A percentile compares a stretch with the other conserved stretches of the same genome.
These are phyloP conservation scores for Felis catus DNA, from an alignment of 2,113 vertebrate species.

Conservation along the genomic window F.catus_Fca126_mat1.0 CM031416.1:133032001-133032500, in stretches of 20 bases:
- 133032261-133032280: constrained; percentile 55
- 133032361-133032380: constrained; percentile 78
- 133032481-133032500: constrained; percentile 76
- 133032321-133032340: constrained; percentile 70
- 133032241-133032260: constrained; percentile 67
- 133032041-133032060: background rate
- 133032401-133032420: constrained; percentile 77
- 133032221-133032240: constrained; percentile 52
- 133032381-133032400: constrained; percentile 75
- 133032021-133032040: background rate
- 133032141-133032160: background rate
- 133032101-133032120: background rate
- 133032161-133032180: constrained; percentile 25
- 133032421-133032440: constrained; percentile 78
- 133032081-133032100: background rate
- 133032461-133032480: constrained; percentile 76
- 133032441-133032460: constrained; percentile 75
- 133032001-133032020: background rate
- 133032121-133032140: constrained; percentile 17
- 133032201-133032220: constrained; percentile 56
- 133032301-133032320: constrained; percentile 70
- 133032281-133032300: constrained; percentile 64
- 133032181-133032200: background rate
- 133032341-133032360: constrained; percentile 52
- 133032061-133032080: background rate